A percentile compares a stretch with the other conserved stretches of the same genome.
Evolutionary conservation across 2,113 vertebrate genomes (phyloP).

Genomic region (Mustelus asterias): DNA sequence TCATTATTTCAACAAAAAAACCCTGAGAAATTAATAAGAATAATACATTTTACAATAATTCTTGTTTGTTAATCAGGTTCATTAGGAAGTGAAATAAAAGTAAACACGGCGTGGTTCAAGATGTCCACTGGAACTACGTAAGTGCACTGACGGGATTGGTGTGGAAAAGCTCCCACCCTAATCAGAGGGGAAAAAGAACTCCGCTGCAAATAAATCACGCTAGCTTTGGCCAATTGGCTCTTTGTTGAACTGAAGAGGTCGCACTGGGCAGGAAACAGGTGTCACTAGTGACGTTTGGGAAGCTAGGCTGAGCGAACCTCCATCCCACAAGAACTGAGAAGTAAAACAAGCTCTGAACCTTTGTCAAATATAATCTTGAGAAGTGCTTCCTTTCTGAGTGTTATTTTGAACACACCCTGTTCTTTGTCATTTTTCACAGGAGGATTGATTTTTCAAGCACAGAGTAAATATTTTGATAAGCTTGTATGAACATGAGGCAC

Average conservation of each 20-base stretch:
- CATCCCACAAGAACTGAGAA: slow-evolving; percentile 12
- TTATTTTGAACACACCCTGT: slow-evolving; percentile 16
- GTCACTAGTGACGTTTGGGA: slow-evolving; percentile 58
- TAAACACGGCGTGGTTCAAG: background rate
- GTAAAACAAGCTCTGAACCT: slow-evolving; percentile 14
- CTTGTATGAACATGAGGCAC: background rate
- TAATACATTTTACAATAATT: background rate
- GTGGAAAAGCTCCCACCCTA: slow-evolving; percentile 2
- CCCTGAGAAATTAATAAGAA: background rate
- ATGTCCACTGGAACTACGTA: background rate
- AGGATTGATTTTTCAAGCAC: background rate
- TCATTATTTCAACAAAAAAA: background rate
- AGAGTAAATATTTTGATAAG: background rate
- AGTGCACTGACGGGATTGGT: slow-evolving; percentile 5
- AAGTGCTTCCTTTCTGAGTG: slow-evolving; percentile 10
- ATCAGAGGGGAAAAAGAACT: slow-evolving; percentile 17
- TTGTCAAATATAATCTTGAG: slow-evolving; percentile 25
- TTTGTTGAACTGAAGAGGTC: slow-evolving; percentile 52
- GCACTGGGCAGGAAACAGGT: slow-evolving; percentile 64
- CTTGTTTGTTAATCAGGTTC: background rate
- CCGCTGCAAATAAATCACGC: background rate
- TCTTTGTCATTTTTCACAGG: background rate
- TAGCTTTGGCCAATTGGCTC: slow-evolving; percentile 44
- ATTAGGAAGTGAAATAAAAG: slow-evolving; percentile 2
- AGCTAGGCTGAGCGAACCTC: slow-evolving; percentile 49